Conservation (phyloP, 1,140 invertebrate species). For the Prorops nasuta region DNA sequence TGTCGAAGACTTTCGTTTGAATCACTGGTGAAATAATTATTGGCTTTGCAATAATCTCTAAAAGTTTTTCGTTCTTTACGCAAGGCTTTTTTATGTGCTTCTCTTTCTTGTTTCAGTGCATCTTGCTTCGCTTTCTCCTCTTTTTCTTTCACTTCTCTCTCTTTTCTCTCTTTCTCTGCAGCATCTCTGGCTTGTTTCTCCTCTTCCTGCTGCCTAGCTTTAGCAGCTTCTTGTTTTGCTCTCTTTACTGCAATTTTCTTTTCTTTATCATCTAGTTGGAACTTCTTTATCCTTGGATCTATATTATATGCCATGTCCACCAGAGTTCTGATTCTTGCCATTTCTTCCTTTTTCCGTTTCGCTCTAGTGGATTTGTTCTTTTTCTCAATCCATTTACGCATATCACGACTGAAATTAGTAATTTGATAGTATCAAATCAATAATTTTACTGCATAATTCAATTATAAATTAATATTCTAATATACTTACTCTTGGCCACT, state of each 20-base stretch:
- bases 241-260: conserved; percentile 84
- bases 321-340: conserved; percentile 80
- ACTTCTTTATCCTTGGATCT: conserved; percentile 89
- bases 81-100: conserved; percentile 77
- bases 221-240: conserved; percentile 86
- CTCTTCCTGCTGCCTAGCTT: conserved; percentile 80
- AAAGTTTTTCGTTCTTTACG: conserved; percentile 85
- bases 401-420: conserved; percentile 69
- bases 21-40: conserved; percentile 79
- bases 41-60: conserved; percentile 81
- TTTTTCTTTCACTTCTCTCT: conserved; percentile 81
- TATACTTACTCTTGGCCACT: conserved; percentile 78
- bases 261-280: conserved; percentile 93
- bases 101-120: conserved; percentile 82
- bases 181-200: conserved; percentile 71
- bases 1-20: conserved; percentile 75
- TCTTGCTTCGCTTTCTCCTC: conserved; percentile 78
- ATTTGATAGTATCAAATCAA: conserved; percentile 2
- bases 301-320: conserved; percentile 92
- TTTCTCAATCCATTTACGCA: conserved; percentile 96
- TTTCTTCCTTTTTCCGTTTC: conserved; percentile 96
- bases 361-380: conserved; percentile 90
- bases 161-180: conserved; percentile 64
- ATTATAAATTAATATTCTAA: not conserved
- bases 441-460: not conserved